Evolutionary conservation across 1,140 invertebrate genomes (phyloP), one percentile per base, ranked within the genome.

Genomic region (Batillaria attramentaria): DNA sequence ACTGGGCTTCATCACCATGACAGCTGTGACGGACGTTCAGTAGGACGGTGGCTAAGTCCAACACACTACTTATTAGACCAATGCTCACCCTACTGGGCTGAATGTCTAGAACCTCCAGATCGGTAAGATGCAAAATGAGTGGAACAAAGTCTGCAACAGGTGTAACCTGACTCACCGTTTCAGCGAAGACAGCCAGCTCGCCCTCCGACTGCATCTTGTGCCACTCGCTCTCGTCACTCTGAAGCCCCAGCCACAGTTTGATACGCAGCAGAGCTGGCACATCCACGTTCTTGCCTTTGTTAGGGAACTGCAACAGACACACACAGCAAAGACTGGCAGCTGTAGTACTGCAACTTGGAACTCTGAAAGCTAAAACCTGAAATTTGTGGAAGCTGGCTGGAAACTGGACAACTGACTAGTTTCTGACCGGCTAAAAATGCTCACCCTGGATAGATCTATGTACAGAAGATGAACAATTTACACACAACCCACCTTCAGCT

Each of bases 231-330:
- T 92, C 89, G 43, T 92, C 85, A 50, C 86, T 88, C 78, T 91
- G 88, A 39, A 91, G 84, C 24, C 92, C 92, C 10, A 92, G 81
- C 92, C 92, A 92, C 10, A 93, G 73, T 74, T 91, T 91, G 3
- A 90, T 75, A 39, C 91, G 80, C 4, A 93, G 69, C 75, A 92
- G 72, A 13, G 89, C 92, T 2, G 91, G 91, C 39, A 92, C 83
- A 31, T 90, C 86, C 57, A 74, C 54, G 13, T 86, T 83, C 79
- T 86, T 88, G 20, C 86, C 39, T 80, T 84, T 57, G 89, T 88
- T 41, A 83, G 77, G 31, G 91, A 79, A 91, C 57, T 80, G 86
- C 88, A 88, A 79, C n/a, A 31, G 8, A 65, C 16, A 65, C 62
- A 65, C 62, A 65, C 62, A 65, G 8, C 57, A 50, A 16, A 68